Percentiles rank a stretch among this genome's conserved stretches.
phyloP scores from a whole-genome alignment of 2,888 invertebrate species.

The Trissoscelio sp. region DNA sequence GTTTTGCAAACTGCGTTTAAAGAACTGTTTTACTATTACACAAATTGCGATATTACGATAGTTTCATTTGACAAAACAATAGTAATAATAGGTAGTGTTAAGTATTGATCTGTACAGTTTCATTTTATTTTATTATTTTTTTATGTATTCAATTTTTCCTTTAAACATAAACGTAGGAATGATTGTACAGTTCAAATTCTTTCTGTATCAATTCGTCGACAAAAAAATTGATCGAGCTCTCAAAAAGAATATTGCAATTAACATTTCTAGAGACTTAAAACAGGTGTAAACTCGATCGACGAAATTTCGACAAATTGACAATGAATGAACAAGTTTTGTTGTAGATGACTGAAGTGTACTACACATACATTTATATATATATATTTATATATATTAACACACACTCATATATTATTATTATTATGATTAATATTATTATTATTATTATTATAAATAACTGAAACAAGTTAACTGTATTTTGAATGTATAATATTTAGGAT shows the following conservation, averaged over 20 bases:
- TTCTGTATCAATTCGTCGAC: conserved; percentile 50
- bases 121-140: conserved; percentile 19
- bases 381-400: conserved; percentile 15
- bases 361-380: conserved; percentile 18
- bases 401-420: too few relatives aligned
- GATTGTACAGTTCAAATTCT: conserved; percentile 30
- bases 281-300: conserved; percentile 15
- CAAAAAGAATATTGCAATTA: not conserved
- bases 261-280: not conserved
- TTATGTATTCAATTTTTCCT: conserved; percentile 18
- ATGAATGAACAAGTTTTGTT: conserved; percentile 9
- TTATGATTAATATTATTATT: too few relatives aligned
- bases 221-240: conserved; percentile 17
- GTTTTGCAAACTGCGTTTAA: not conserved
- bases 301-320: conserved; percentile 31
- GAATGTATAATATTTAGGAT: conserved; percentile 21
- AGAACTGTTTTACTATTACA: conserved; percentile 14
- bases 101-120: conserved; percentile 32
- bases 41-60: not conserved
- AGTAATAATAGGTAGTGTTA: conserved; percentile 19
- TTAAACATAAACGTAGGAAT: conserved; percentile 1
- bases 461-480: conserved; percentile 26
- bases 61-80: not conserved
- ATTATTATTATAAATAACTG: conserved; percentile 8
- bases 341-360: conserved; percentile 24